These are phyloP conservation scores for Ptychoptera contaminata DNA, from an alignment of 2,888 invertebrate genomes.

Conservation along the genomic window DNA sequence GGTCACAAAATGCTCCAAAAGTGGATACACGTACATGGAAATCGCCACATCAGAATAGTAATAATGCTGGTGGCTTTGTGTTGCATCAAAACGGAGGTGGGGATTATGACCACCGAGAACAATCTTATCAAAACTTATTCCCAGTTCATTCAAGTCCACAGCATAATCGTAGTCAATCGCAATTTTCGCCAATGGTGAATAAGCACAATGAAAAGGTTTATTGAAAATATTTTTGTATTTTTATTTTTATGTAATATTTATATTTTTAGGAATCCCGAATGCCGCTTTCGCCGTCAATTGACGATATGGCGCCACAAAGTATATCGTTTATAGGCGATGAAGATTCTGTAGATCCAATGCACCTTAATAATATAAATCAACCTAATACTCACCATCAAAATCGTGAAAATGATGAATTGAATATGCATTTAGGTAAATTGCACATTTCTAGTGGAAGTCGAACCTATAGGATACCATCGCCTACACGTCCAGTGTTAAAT, in stretches of 20 bases:
- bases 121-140: slow-evolving; percentile 29
- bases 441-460: slow-evolving; percentile 77
- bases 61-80: slow-evolving; percentile 34
- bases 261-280: slow-evolving; percentile 16
- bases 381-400: slow-evolving; percentile 11
- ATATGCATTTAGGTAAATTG: slow-evolving; percentile 54
- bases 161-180: slow-evolving; percentile 41
- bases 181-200: slow-evolving; percentile 30
- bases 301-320: slow-evolving; percentile 87
- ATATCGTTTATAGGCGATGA: slow-evolving; percentile 78
- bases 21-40: slow-evolving; percentile 31
- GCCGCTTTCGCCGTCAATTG: slow-evolving; percentile 44
- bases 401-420: slow-evolving; percentile 33
- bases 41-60: slow-evolving; percentile 20
- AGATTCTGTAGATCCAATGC: slow-evolving; percentile 25
- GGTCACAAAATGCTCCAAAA: slow-evolving; percentile 21
- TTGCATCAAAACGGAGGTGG: slow-evolving; percentile 55
- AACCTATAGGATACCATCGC: slow-evolving; percentile 80
- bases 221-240: not conserved
- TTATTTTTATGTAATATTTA: too few relatives aligned
- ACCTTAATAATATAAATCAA: not conserved
- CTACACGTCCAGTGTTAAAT: slow-evolving; percentile 57
- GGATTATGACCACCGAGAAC: slow-evolving; percentile 38
- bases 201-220: slow-evolving; percentile 9
- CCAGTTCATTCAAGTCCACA: slow-evolving; percentile 46